A percentile compares a stretch with the other conserved stretches of the same genome.
Conservation (phyloP, 2,113 vertebrate species). For the Monopterus albus region DNA sequence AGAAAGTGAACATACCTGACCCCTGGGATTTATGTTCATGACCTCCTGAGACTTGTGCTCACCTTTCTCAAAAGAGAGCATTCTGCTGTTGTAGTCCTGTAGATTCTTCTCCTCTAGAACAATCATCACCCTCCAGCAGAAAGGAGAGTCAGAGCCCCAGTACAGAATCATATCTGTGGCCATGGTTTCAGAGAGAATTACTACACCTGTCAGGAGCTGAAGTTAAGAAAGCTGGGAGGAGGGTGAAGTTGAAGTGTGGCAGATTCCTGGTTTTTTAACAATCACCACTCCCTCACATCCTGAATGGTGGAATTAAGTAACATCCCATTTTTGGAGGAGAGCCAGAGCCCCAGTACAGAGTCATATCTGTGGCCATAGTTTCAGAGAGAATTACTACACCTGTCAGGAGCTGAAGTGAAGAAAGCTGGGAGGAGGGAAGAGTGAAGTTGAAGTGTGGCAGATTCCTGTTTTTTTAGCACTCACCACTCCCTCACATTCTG, state of each 20-base stretch:
- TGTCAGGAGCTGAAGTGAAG: not conserved
- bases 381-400: not conserved
- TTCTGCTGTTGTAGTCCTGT: slow-evolving; percentile 73
- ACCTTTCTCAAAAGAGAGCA: slow-evolving; percentile 77
- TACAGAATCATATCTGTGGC: slow-evolving; percentile 75
- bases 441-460: not conserved
- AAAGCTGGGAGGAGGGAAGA: not conserved
- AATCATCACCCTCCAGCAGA: slow-evolving; percentile 83
- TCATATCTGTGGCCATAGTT: slow-evolving; percentile 77
- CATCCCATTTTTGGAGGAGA: slow-evolving; percentile 72
- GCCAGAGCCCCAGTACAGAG: slow-evolving; percentile 79
- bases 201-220: not conserved
- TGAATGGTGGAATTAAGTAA: slow-evolving; percentile 42
- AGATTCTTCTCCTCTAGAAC: slow-evolving; percentile 82
- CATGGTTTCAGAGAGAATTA: slow-evolving; percentile 48
- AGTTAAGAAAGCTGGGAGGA: not conserved
- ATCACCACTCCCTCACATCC: not conserved
- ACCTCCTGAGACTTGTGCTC: slow-evolving; percentile 77
- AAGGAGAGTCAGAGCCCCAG: slow-evolving; percentile 82
- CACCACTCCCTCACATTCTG: not conserved
- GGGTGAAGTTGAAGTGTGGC: not conserved
- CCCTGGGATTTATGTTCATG: slow-evolving; percentile 77
- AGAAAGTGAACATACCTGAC: slow-evolving; percentile 62
- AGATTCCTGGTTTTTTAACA: slow-evolving; percentile 31
- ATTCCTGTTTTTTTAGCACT: slow-evolving; percentile 32